These are phyloP conservation scores for Polypedilum pembai DNA, from an alignment of 1,140 invertebrate genomes.

Conservation along the genomic window DNA sequence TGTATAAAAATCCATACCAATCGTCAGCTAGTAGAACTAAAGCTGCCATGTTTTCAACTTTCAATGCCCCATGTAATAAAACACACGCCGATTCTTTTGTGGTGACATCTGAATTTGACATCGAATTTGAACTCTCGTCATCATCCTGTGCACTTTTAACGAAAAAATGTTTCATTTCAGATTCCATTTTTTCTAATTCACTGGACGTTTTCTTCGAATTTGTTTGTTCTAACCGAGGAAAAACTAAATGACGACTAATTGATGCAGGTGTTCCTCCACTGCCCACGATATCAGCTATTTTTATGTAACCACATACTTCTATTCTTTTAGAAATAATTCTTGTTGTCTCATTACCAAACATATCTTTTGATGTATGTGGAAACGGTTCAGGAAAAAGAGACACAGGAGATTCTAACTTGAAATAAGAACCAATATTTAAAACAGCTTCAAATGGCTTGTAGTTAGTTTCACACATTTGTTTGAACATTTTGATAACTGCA, in stretches of 20 bases:
- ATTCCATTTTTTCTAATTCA: constrained; percentile 50
- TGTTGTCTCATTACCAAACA: constrained; percentile 54
- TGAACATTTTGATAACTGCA: constrained; percentile 57
- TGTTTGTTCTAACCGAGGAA: constrained; percentile 53
- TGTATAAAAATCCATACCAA: constrained; percentile 92
- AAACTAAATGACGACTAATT: constrained; percentile 79
- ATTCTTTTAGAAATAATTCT: constrained; percentile 58
- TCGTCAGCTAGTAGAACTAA: constrained; percentile 70
- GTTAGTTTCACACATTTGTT: constrained; percentile 66
- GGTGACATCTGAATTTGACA: constrained; percentile 40
- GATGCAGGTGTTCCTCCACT: constrained; percentile 80
- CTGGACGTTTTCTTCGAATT: constrained; percentile 42
- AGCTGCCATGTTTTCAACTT: constrained; percentile 81
- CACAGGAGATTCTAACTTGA: constrained; percentile 57
- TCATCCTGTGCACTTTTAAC: constrained; percentile 56
- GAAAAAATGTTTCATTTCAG: constrained; percentile 45
- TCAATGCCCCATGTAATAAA: constrained; percentile 86
- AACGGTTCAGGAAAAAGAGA: constrained; percentile 68
- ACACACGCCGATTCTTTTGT: constrained; percentile 81
- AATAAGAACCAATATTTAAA: constrained; percentile 63
- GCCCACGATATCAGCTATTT: constrained; percentile 59
- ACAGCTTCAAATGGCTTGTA: constrained; percentile 68
- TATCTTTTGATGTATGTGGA: constrained; percentile 54
- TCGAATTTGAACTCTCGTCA: constrained; percentile 28
- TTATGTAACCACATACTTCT: constrained; percentile 74